phyloP scores from a whole-genome alignment of 2,797 vertebrate species.

The Acropternis orthonyx region DNA sequence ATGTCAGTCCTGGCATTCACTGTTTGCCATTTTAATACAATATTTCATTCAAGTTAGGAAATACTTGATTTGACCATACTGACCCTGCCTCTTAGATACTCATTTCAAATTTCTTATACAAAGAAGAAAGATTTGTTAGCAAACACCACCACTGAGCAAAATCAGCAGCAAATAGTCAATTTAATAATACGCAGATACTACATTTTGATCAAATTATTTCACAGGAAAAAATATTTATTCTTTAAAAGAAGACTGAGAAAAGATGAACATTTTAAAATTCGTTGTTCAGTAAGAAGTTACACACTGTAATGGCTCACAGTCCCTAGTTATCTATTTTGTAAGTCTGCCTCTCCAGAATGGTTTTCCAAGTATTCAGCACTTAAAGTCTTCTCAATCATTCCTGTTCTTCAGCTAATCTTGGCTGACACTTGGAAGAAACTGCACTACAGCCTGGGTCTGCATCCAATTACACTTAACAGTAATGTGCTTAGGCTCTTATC shows the following conservation, averaged over 20 bases:
- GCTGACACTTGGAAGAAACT: not conserved
- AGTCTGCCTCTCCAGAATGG: not conserved
- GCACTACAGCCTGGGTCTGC: not conserved
- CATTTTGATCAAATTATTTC: not conserved
- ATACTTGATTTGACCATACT: conserved; percentile 15
- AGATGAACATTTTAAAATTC: not conserved
- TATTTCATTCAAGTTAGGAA: not conserved
- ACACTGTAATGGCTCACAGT: not conserved
- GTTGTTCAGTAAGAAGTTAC: not conserved
- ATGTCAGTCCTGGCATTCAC: not conserved
- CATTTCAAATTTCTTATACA: not conserved
- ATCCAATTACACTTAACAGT: conserved; percentile 39
- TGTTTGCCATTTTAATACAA: conserved; percentile 19
- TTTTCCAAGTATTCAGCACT: not conserved
- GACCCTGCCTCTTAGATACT: not conserved
- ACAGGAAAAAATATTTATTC: not conserved
- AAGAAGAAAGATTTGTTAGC: not conserved
- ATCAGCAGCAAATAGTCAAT: not conserved
- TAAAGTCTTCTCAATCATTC: not conserved
- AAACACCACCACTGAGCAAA: not conserved
- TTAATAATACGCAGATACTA: not conserved
- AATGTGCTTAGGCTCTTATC: conserved; percentile 48
- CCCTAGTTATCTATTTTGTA: not conserved
- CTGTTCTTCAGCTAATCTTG: conserved; percentile 12
- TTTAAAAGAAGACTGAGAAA: not conserved